Percentiles rank a stretch among this genome's conserved stretches.
Evolutionary conservation across 2,797 vertebrate species (phyloP).

Genomic region (Pteronotus mesoamericanus): DNA sequence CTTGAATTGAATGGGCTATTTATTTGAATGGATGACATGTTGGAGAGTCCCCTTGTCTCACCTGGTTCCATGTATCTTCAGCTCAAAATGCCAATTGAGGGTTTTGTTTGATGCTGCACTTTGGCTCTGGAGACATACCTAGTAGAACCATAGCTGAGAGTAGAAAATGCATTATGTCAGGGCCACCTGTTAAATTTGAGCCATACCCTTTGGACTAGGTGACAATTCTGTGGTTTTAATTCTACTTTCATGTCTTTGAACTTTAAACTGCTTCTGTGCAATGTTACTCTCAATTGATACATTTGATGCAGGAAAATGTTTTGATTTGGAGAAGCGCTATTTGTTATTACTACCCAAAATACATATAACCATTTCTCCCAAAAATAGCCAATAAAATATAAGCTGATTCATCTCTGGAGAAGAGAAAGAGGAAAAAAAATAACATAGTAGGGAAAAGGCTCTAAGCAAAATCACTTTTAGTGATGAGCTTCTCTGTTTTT

Average conservation of each 20-base stretch:
- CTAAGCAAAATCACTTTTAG: slow-evolving; percentile 58
- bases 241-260: slow-evolving; percentile 44
- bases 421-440: neutral
- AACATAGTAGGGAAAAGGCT: neutral
- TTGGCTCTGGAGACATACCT: slow-evolving; percentile 58
- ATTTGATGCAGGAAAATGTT: slow-evolving; percentile 15
- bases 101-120: slow-evolving; percentile 34
- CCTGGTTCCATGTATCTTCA: neutral
- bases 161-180: slow-evolving; percentile 49
- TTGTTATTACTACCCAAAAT: slow-evolving; percentile 35
- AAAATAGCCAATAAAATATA: slow-evolving; percentile 4
- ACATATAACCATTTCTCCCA: neutral
- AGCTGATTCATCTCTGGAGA: slow-evolving; percentile 24
- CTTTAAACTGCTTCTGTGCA: neutral
- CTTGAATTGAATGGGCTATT: slow-evolving; percentile 66
- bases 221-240: slow-evolving; percentile 24
- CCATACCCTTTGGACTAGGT: slow-evolving; percentile 58
- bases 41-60: slow-evolving; percentile 14
- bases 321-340: neutral
- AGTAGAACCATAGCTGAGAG: slow-evolving; percentile 38
- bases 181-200: slow-evolving; percentile 64
- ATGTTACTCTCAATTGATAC: neutral
- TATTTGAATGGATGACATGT: slow-evolving; percentile 63
- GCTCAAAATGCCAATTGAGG: slow-evolving; percentile 55
- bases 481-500: slow-evolving; percentile 54